Conservation (phyloP, 1,140 invertebrate species). For the Hypothenemus hampei region DNA sequence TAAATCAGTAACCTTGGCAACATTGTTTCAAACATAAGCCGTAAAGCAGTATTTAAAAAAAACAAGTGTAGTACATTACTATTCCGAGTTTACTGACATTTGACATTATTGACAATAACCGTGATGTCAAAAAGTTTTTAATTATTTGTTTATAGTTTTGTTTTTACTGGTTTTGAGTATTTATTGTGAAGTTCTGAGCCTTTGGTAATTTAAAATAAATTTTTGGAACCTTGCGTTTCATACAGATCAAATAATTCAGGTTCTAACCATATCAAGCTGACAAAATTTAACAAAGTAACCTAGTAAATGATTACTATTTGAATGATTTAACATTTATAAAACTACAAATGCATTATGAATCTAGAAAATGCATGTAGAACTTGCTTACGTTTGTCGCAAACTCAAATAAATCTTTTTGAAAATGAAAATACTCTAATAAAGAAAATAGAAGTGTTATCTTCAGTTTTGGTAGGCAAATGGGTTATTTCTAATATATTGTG, state of each 20-base stretch:
- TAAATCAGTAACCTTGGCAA: no score
- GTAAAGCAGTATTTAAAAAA: no score
- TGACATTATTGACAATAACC: no score
- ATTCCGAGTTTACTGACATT: no score
- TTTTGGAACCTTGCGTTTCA: neutral
- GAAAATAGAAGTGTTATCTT: conserved; percentile 34
- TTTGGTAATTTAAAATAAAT: neutral
- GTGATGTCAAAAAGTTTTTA: no score
- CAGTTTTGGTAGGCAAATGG: conserved; percentile 29
- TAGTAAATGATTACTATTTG: neutral
- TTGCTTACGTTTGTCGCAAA: conserved; percentile 31
- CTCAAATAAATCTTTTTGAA: conserved; percentile 22
- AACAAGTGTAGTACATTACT: no score
- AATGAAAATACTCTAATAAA: conserved; percentile 17
- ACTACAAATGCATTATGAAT: neutral
- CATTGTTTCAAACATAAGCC: no score
- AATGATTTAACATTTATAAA: neutral
- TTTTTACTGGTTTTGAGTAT: no score
- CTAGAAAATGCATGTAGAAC: conserved; percentile 33
- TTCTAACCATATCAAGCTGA: neutral
- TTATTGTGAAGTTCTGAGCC: no score
- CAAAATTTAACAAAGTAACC: neutral
- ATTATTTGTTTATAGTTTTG: no score
- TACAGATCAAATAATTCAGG: no score
- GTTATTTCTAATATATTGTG: neutral